Evolutionary conservation across 2,113 vertebrate genomes (phyloP).

Genomic region (Pantherophis guttatus): DNA sequence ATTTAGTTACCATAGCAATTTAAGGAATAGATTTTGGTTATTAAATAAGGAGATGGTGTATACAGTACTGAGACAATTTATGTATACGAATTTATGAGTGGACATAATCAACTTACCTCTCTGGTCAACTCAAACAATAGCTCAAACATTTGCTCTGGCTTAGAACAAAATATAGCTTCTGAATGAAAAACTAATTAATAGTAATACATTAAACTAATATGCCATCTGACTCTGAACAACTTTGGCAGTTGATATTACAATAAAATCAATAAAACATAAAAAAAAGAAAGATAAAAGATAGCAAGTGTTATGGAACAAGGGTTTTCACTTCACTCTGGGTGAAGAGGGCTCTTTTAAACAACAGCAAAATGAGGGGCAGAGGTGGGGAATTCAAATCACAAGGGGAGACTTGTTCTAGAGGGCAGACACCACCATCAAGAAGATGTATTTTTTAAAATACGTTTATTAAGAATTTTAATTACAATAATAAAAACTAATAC

Average conservation of each 20-base stretch:
- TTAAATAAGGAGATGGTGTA: not conserved
- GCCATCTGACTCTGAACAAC: not conserved
- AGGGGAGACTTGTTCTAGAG: not conserved
- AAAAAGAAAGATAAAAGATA: not conserved
- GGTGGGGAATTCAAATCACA: not conserved
- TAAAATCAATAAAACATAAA: not conserved
- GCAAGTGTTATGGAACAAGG: not conserved
- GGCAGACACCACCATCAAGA: not conserved
- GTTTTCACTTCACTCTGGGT: not conserved
- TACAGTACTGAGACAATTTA: not conserved
- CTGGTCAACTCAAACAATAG: not conserved
- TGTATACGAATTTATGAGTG: not conserved
- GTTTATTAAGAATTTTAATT: not conserved
- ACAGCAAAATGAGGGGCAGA: not conserved
- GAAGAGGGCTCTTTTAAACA: not conserved
- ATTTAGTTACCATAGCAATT: not conserved
- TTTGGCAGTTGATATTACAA: not conserved
- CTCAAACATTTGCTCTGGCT: not conserved
- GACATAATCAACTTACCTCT: not conserved
- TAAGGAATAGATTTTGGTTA: not conserved
- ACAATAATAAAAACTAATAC: not conserved
- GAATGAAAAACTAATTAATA: not conserved
- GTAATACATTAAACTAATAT: not conserved
- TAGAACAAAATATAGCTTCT: not conserved
- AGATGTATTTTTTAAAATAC: not conserved